A percentile compares a stretch with the other conserved stretches of the same genome.
phyloP scores from a whole-genome alignment of 2,797 vertebrate genomes.

The Dallia pectoralis region DNA sequence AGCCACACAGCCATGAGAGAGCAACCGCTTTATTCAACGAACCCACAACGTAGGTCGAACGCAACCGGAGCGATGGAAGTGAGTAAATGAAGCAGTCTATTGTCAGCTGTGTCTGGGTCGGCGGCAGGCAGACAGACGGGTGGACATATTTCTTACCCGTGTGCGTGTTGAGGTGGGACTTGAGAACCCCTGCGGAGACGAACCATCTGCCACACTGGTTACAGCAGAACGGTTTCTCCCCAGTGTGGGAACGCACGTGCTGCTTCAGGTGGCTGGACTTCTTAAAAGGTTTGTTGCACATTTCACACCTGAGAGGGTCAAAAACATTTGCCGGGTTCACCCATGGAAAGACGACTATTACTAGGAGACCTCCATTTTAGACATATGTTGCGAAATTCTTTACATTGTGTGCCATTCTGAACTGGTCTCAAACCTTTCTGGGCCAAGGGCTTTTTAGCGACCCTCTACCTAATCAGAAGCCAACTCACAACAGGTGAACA shows the following conservation, averaged over 20 bases:
- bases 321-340: not conserved
- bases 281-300: conserved; percentile 95
- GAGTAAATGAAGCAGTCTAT: not conserved
- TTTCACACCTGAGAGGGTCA: conserved; percentile 74
- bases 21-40: not conserved
- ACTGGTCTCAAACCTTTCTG: too few relatives aligned
- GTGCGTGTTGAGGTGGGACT: conserved; percentile 96
- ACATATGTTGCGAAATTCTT: not conserved
- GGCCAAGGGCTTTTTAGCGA: too few relatives aligned
- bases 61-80: not conserved
- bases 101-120: not conserved
- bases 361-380: not conserved
- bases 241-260: conserved; percentile 94
- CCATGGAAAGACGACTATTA: not conserved
- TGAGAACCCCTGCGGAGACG: conserved; percentile 94
- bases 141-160: conserved; percentile 85
- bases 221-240: conserved; percentile 95
- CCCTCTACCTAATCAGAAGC: too few relatives aligned
- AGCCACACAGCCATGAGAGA: not conserved
- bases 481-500: too few relatives aligned
- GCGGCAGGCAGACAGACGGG: too few relatives aligned
- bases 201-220: conserved; percentile 91
- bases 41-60: not conserved
- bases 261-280: conserved; percentile 99
- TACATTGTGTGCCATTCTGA: not conserved